Evolutionary conservation across 2,113 vertebrate genomes (phyloP), one percentile per base, ranked within the genome.

Genomic region (Eurypyga helias): DNA sequence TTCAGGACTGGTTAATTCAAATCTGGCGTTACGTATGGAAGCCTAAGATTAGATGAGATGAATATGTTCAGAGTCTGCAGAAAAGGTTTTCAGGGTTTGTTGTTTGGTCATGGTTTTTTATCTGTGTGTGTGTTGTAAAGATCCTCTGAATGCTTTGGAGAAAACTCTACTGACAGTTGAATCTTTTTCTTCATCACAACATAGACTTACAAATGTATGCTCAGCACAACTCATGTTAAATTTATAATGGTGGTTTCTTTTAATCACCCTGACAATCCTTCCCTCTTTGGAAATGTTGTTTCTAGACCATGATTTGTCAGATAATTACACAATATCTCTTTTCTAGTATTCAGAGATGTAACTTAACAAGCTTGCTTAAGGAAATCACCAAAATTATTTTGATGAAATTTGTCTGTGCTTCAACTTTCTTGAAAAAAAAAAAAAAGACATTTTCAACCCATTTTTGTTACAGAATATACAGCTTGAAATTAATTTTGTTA

Each of bases 381-480:
- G 21, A 85, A 90, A 90, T 55, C 2, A 29, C 0, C 6, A 75
- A 52, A 92, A 49, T 13, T 49, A 18, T 49, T 83, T n/a, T 28
- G 19, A 89, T 76, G 33, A 43, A 67, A 38, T 60, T 69, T 41
- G 1, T 51, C 52, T 29, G 7, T 72, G 16, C 7, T 52, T 14
- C 2, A 73, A 49, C 3, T 34, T 70, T 41, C 10, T 48, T 61
- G 13, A 41, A 43, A 38, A 17, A 26, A 36, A 20, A 10, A 18
- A 23, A 26, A 4, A 8, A 20, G 3, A 9, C 1, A 4, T 2
- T 75, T 70, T 16, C 2, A 54, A 28, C 34, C n/a, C 0, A 4
- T 31, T 66, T 67, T 19, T 72, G 5, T 52, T 23, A 13, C 5
- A 34, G 13, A 38, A 83, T 36, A 19, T 13, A 61, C 6, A 43